These are phyloP conservation scores for Odontomachus brunneus DNA, from an alignment of 1,140 invertebrate species.

Conservation along the genomic window DNA sequence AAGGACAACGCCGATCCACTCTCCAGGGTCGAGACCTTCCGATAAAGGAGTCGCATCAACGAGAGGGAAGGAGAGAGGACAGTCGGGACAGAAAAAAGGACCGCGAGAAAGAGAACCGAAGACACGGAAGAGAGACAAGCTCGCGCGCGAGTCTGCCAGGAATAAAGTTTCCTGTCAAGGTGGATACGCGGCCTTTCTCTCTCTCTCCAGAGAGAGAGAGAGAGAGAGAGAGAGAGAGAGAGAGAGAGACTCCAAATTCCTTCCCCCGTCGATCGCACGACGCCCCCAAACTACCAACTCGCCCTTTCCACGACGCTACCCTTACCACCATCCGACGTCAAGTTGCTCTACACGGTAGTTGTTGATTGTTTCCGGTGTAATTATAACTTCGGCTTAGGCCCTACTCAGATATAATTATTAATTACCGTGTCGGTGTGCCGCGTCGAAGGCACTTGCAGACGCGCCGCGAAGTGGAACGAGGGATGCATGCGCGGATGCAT, in stretches of 20 bases:
- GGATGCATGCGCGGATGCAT: neutral
- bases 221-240: no score
- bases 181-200: conserved; percentile 55
- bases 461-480: neutral
- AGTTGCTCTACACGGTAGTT: conserved; percentile 69
- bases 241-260: conserved; percentile 65
- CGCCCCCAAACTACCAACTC: conserved; percentile 35
- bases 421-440: conserved; percentile 67
- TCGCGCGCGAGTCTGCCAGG: conserved; percentile 43
- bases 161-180: conserved; percentile 73
- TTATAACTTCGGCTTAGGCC: conserved; percentile 77
- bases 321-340: conserved; percentile 24
- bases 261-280: conserved; percentile 8
- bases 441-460: conserved; percentile 53
- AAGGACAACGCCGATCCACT: conserved; percentile 51
- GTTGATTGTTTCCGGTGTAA: conserved; percentile 80
- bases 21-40: conserved; percentile 69
- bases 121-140: conserved; percentile 13
- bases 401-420: conserved; percentile 78
- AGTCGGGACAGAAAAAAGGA: conserved; percentile 33
- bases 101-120: conserved; percentile 14
- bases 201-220: no score
- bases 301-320: conserved; percentile 26
- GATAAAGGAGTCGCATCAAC: conserved; percentile 58
- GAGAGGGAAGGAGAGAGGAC: neutral